Base-by-base conservation (phyloP, 2,113 vertebrate species). In the Puffinus mauretanicus region DNA sequence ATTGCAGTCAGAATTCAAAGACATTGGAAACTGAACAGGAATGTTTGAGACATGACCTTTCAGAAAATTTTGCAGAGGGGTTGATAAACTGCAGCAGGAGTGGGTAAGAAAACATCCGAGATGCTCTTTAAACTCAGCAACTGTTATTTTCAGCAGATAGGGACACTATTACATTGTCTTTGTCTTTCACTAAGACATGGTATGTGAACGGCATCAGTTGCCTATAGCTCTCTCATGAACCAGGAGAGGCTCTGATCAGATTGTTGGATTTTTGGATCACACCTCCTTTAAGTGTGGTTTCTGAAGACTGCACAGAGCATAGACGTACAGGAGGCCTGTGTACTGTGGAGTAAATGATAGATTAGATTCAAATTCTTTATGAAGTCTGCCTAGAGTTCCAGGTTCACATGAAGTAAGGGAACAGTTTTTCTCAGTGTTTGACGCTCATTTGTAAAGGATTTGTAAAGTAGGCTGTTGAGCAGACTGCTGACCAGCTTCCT, bases 11-110 rank as follows among this genome's bases (percentile, higher is more conserved):
- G 42, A 88, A 44, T 10, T 44, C 40, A 47, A 70, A 82, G 54
- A 44, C 11, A 13, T 3, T 40, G 38, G 11, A 49, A 76, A 17
- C 0, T 29, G 24, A 32, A 38, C 0, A 0, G 4, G 14, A 51
- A 36, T 62, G 8, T 76, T 66, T 82, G 16, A 70, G 36, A 46
- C 2, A 25, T 20, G 30, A 52, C 7, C 6, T 78, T 36, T 51
- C 14, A 61, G 19, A 38, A 42, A 64, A 55, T 47, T 87, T 87
- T 75, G 21, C 7, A 30, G 21, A 40, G 6, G 6, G 0, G 4
- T 5, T 83, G 46, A 18, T 49, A 72, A 57, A 27, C 10, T 64
- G 9, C 10, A 55, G 29, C 16, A 73, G 6, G 2, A 60, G 1
- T 16, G 21, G 11, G 22, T 16, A 55, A 62, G 26, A 55, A 76